Base-by-base conservation (phyloP, 2,113 vertebrate genomes). In the Orthonyx spaldingii region DNA sequence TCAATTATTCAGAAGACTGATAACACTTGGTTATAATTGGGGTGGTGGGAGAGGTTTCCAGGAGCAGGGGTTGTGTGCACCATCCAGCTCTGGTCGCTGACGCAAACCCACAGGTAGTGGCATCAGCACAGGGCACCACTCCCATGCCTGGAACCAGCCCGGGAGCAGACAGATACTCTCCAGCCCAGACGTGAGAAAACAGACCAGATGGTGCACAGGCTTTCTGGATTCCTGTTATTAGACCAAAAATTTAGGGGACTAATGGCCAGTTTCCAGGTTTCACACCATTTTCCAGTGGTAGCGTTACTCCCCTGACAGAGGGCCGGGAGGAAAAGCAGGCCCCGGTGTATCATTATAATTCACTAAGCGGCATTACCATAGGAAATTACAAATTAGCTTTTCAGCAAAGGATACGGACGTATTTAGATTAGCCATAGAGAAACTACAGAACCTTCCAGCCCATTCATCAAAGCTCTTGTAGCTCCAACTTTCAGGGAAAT, bases 1-100 rank as follows among this genome's bases (percentile, higher is more conserved):
- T 97, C 96, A 97, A 95, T 97, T 97, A 97, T 97, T 97, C 91
- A 96, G 28, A 90, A 83, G 94, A 89, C 87, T 65, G 95, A 93
- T 96, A 96, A 90, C 87, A 37, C 93, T 97, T 71, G 84, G 83
- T 94, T 94, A 77, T 95, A 94, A 96, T 70, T 87, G 81, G 79
- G 90, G 93, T 78, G 93, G 95, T 76, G 71, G 91, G 55, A 96
- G 88, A 94, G 88, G 84, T 44, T 94, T 93, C 84, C 96, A 95
- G 90, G 74, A 95, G 90, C 72, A 63, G 74, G 47, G 61, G 90
- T 39, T 75, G 20, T 2, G 13, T 6, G 32, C 56, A 53, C 39
- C 59, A 3, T 2, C 3, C 1, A 27, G 41, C 87, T 64, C 59
- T 0, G 2, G 49, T 1, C 0, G 1, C 50, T 33, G 88, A 71